Evolutionary conservation across 2,888 invertebrate species (phyloP), one percentile per base, ranked within the genome.

Genomic region (Microdon myrmicae): DNA sequence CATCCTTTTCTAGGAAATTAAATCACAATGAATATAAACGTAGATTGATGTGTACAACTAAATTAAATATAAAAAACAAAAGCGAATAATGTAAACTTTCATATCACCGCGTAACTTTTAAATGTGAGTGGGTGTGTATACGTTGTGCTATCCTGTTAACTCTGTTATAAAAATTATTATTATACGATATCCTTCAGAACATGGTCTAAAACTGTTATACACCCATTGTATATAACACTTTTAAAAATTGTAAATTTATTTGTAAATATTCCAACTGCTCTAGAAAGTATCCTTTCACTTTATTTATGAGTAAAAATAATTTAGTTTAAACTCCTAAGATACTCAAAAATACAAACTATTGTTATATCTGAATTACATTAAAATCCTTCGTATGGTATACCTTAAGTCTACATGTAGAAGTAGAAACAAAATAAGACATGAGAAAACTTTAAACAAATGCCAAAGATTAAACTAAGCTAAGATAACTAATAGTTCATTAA

Each of bases 371-470:
- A 54, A 43, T 14, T 32, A 13, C 44, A 47, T 43, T 56, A 32
- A 51, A 58, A 56, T 64, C 64, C 64, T 64, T 35, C 34, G 48
- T 61, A 55, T 55, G 55, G n/a, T n/a, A n/a, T n/a, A n/a, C n/a
- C n/a, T n/a, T n/a, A n/a, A n/a, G n/a, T n/a, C n/a, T n/a, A n/a
- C n/a, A n/a, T n/a, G n/a, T n/a, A n/a, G n/a, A n/a, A n/a, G n/a
- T n/a, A n/a, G n/a, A n/a, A n/a, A n/a, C n/a, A n/a, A n/a, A n/a
- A n/a, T n/a, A n/a, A n/a, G n/a, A n/a, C n/a, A n/a, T n/a, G n/a
- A n/a, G n/a, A n/a, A n/a, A n/a, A n/a, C 35, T 43, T 47, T 6
- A 60, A 29, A 56, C 35, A 47, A 53, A 58, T 51, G 58, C 64
- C 64, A 64, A 64, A 64, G 64, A 64, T 64, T 43, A 49, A 45